A percentile compares a stretch with the other conserved stretches of the same genome.
Conservation (phyloP, 2,113 vertebrate species). For the Pantherophis guttatus region DNA sequence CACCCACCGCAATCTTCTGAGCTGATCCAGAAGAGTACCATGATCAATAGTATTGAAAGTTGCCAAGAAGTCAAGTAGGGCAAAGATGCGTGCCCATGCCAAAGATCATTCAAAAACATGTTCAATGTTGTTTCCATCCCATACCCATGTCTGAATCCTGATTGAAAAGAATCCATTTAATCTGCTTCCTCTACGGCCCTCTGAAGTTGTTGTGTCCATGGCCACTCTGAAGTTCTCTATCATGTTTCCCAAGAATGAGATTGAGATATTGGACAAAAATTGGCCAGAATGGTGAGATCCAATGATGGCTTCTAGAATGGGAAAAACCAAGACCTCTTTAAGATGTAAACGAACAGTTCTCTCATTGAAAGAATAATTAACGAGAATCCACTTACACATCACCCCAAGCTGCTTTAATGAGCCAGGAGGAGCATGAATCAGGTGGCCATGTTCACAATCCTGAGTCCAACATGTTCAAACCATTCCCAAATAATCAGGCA, state of each 20-base stretch:
- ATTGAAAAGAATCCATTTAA: not conserved
- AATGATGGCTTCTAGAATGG: not conserved
- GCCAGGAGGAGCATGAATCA: not conserved
- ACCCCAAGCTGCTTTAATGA: not conserved
- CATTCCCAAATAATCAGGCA: not conserved
- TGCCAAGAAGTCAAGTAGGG: too few relatives aligned
- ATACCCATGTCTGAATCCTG: not conserved
- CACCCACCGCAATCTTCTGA: not conserved
- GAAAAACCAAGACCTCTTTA: not conserved
- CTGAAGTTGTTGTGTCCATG: not conserved
- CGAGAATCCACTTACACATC: not conserved
- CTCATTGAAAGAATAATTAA: not conserved
- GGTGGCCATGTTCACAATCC: not conserved
- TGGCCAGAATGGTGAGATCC: not conserved
- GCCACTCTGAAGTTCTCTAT: not conserved
- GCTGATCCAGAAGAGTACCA: not conserved
- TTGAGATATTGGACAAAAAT: not conserved
- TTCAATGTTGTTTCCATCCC: not conserved
- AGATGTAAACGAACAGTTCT: not conserved
- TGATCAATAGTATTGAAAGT: not conserved
- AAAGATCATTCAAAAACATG: not conserved
- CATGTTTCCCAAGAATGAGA: not conserved
- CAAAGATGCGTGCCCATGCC: not conserved
- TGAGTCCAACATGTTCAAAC: not conserved
- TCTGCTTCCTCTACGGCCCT: not conserved